A percentile compares a stretch with the other conserved stretches of the same genome.
Conservation (phyloP, 1,140 invertebrate genomes). For the Dreissena polymorpha region DNA sequence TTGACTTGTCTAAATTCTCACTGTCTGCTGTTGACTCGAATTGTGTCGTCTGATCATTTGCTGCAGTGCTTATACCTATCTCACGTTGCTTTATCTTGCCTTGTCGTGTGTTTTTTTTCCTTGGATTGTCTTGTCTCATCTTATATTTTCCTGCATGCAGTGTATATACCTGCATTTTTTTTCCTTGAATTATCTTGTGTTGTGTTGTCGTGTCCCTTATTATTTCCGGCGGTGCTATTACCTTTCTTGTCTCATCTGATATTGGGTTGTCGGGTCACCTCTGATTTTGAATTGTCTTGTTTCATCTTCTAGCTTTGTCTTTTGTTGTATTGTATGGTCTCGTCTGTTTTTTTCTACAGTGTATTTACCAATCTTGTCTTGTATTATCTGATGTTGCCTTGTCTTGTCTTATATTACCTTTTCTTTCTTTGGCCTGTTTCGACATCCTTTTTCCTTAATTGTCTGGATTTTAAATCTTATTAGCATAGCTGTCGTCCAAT, state of each 20-base stretch:
- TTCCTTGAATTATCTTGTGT: conserved; percentile 38
- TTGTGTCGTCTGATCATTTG: not conserved
- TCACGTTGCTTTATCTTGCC: not conserved
- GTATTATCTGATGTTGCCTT: conserved; percentile 30
- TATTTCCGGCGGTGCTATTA: too few species aligned
- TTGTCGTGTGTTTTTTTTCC: not conserved
- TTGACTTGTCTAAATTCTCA: not conserved
- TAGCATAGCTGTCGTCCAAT: too few species aligned
- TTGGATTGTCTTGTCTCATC: conserved; percentile 6
- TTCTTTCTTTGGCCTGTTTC: not conserved
- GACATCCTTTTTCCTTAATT: not conserved
- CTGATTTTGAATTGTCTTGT: conserved; percentile 17
- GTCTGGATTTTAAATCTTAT: not conserved
- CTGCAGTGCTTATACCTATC: not conserved
- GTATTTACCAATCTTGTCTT: conserved; percentile 39
- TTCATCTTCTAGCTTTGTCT: too few species aligned
- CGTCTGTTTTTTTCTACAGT: conserved; percentile 25
- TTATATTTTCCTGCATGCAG: conserved; percentile 6
- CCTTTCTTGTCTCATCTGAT: conserved; percentile 41
- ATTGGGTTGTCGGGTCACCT: conserved; percentile 26
- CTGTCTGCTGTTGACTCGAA: not conserved
- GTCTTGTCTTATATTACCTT: not conserved
- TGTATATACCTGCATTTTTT: not conserved
- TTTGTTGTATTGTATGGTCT: conserved; percentile 35
- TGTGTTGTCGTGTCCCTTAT: conserved; percentile 44